Base-by-base conservation (phyloP, 2,888 invertebrate genomes). In the Lumbricus terrestris region DNA sequence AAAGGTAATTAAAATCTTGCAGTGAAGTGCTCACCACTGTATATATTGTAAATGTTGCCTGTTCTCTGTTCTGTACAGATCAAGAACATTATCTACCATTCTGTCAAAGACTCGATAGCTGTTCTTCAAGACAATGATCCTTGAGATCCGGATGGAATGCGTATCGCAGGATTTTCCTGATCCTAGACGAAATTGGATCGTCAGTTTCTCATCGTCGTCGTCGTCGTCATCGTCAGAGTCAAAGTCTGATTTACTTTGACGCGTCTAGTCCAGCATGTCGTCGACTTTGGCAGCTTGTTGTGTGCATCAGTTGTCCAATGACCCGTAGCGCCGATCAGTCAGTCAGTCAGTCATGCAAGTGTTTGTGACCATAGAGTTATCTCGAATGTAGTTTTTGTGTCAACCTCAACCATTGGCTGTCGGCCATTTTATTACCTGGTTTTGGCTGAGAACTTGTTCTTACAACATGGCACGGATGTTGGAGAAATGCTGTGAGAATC, bases 91-190 rank as follows among this genome's bases (percentile, higher is more conserved):
- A 85, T 85, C 37, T 85, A 85, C 37, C 85, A 85, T 85, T 85
- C 85, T 35, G 85, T 85, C 85, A 85, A 85, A 35, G 85, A 85
- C 37, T 34, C 85, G 37, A 37, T 85, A 35, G 85, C 85, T 20
- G 85, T 85, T 85, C 85, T 85, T 35, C 85, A 85, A 35, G 85
- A 85, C n/a, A 85, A 37, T 35, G 85, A 85, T 85, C 85, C 33
- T 85, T 85, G 85, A 85, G 69, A 69, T n/a, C 34, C 15, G 16
- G 34, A 16, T 35, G 16, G 37, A 37, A 85, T 35, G 20, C 15
- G 34, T 29, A 33, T 85, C 85, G 20, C 23, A 85, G 85, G 37
- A 85, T 85, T 85, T 85, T 13, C 69, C 8, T 16, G 29, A 69
- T 69, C 69, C 69, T n/a, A 69, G 69, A 69, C n/a, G 69, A 69